A percentile compares a stretch with the other conserved stretches of the same genome.
phyloP scores from a whole-genome alignment of 1,140 invertebrate genomes.

The Colletes latitarsis region DNA sequence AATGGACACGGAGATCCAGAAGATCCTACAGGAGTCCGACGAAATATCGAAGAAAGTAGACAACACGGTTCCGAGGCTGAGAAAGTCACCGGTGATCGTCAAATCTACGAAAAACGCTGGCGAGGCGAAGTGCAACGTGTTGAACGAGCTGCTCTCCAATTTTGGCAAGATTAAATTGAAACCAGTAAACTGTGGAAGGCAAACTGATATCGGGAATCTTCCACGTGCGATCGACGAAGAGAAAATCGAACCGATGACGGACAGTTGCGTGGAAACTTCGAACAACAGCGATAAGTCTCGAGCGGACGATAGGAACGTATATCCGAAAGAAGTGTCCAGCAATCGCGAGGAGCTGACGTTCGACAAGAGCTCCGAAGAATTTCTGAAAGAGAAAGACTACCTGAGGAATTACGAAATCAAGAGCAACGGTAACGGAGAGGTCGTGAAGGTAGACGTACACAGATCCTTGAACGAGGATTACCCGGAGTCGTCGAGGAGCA shows the following conservation, averaged over 20 bases:
- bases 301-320: too few species aligned
- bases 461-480: neutral
- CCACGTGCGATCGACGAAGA: neutral
- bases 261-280: neutral
- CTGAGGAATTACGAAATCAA: too few species aligned
- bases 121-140: slow-evolving; percentile 71
- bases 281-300: too few species aligned
- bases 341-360: too few species aligned
- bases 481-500: neutral
- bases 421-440: too few species aligned
- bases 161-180: slow-evolving; percentile 75
- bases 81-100: neutral
- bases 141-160: slow-evolving; percentile 75
- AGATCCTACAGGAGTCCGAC: neutral
- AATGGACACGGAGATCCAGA: neutral
- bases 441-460: neutral
- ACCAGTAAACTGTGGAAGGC: slow-evolving; percentile 17
- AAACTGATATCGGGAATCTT: neutral
- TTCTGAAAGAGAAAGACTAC: too few species aligned
- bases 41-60: neutral
- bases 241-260: neutral
- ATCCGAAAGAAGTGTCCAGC: neutral
- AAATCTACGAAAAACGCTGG: slow-evolving; percentile 51
- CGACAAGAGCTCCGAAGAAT: too few species aligned
- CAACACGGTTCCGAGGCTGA: neutral